These are phyloP conservation scores for Hypomecis punctinalis DNA, from an alignment of 2,888 invertebrate genomes.

Conservation along the genomic window DNA sequence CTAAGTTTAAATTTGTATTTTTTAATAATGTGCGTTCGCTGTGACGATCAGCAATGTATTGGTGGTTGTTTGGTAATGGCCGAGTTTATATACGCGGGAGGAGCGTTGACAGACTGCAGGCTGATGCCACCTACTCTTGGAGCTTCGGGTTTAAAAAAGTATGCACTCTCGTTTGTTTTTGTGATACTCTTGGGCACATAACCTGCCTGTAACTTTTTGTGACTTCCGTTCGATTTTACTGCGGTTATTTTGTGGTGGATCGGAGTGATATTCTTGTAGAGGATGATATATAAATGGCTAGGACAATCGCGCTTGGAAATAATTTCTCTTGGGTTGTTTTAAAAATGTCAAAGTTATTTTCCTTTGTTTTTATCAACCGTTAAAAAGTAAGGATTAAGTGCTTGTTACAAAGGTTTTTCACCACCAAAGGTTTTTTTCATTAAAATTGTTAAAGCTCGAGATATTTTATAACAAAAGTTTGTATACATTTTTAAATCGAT, in stretches of 20 bases:
- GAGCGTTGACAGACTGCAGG: slow-evolving; percentile 63
- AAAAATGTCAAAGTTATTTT: not conserved
- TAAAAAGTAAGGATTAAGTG: no score
- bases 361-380: no score
- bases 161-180: slow-evolving; percentile 36
- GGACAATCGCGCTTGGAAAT: no score
- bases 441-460: no score
- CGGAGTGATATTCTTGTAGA: not conserved
- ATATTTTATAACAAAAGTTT: no score
- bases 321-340: not conserved
- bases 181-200: slow-evolving; percentile 24
- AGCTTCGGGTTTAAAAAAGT: slow-evolving; percentile 52
- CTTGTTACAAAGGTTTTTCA: no score
- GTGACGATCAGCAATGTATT: slow-evolving; percentile 79
- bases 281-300: no score
- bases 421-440: no score
- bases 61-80: slow-evolving; percentile 71
- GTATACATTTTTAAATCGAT: no score
- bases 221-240: slow-evolving; percentile 20
- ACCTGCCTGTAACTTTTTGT: slow-evolving; percentile 22
- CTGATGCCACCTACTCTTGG: slow-evolving; percentile 55
- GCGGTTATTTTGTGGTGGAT: slow-evolving; percentile 7
- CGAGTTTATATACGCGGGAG: slow-evolving; percentile 73
- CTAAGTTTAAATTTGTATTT: slow-evolving; percentile 47
- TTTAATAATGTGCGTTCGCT: slow-evolving; percentile 66